Percentiles rank a stretch among this genome's conserved stretches.
Conservation (phyloP, 2,797 vertebrate species). For the Brachyalestes nurse region DNA sequence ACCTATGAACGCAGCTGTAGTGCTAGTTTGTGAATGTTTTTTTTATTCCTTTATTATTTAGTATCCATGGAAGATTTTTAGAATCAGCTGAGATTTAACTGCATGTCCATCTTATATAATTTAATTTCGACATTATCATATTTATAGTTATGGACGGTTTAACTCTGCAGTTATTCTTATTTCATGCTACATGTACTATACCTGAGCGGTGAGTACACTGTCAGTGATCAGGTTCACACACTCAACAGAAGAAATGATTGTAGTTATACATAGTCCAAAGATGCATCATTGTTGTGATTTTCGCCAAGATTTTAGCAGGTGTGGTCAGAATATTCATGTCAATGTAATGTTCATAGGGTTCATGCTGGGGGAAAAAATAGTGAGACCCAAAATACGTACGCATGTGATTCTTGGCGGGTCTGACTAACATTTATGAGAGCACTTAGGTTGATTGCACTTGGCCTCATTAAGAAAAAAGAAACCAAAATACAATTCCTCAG, state of each 20-base stretch:
- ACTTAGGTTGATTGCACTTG: slow-evolving; percentile 39
- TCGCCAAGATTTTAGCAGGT: neutral
- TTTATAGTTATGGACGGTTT: too few species aligned
- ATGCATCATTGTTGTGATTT: neutral
- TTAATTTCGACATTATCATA: too few species aligned
- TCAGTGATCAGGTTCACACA: too few species aligned
- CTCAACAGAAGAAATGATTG: neutral
- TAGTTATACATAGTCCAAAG: neutral
- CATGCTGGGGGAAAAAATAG: neutral
- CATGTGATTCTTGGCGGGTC: slow-evolving; percentile 32
- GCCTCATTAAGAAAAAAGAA: slow-evolving; percentile 44
- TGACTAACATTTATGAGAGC: slow-evolving; percentile 33
- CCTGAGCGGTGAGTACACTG: too few species aligned
- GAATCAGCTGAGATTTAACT: too few species aligned
- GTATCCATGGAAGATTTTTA: too few species aligned
- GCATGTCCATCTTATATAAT: too few species aligned
- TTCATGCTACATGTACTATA: too few species aligned
- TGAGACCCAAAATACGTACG: neutral
- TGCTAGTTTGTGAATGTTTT: neutral
- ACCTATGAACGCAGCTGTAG: neutral
- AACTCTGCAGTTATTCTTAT: too few species aligned
- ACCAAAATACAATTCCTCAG: slow-evolving; percentile 38
- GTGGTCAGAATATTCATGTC: neutral
- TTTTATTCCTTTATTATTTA: neutral
- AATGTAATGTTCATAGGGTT: neutral